phyloP scores from a whole-genome alignment of 1,140 invertebrate species.

The Ips typographus region DNA sequence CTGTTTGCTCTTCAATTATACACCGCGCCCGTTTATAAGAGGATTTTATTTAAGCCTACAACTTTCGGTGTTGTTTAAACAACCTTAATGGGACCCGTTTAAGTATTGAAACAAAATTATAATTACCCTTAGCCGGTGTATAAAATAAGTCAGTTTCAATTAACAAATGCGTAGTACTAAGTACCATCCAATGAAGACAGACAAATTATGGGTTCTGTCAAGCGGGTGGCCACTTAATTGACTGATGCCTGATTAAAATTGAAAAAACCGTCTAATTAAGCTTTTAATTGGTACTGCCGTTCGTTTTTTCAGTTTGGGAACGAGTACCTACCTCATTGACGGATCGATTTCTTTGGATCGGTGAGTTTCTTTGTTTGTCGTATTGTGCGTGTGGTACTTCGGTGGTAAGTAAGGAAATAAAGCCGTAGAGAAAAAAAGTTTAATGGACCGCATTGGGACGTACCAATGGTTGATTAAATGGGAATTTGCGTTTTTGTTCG shows the following conservation, averaged over 20 bases:
- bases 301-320: background rate
- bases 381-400: too few species aligned
- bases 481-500: too few species aligned
- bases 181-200: background rate
- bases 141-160: background rate
- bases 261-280: constrained; percentile 5
- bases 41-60: constrained; percentile 25
- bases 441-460: too few species aligned
- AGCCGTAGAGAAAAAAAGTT: too few species aligned
- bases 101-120: background rate
- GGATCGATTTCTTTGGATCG: too few species aligned
- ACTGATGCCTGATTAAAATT: background rate
- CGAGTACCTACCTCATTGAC: too few species aligned
- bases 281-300: background rate
- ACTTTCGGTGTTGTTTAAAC: background rate
- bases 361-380: too few species aligned
- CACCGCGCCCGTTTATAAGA: constrained; percentile 25
- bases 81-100: background rate
- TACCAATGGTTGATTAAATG: too few species aligned
- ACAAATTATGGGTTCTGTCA: background rate
- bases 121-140: background rate
- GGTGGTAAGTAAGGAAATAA: too few species aligned
- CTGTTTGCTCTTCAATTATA: constrained; percentile 36
- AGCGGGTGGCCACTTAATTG: constrained; percentile 3
- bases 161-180: background rate